phyloP scores from a whole-genome alignment of 2,797 vertebrate genomes.

The Rhynchotus rufescens region DNA sequence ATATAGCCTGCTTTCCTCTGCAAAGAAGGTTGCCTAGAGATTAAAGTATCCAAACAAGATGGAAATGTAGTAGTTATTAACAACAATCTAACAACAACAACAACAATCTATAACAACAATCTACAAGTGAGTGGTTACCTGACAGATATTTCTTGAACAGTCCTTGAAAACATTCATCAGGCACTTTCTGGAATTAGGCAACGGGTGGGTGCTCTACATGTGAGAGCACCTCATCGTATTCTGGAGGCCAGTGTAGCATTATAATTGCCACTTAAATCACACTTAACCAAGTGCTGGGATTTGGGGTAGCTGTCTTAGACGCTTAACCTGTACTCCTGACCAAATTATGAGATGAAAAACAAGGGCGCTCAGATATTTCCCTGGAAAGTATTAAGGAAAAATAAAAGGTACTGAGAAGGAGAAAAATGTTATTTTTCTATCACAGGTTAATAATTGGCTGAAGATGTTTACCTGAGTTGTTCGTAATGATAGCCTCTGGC shows the following conservation, averaged over 20 bases:
- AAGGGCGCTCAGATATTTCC: constrained; percentile 57
- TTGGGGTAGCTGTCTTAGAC: constrained; percentile 38
- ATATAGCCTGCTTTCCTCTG: not conserved
- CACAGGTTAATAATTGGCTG: constrained; percentile 54
- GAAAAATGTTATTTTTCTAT: constrained; percentile 42
- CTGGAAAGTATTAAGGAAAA: constrained; percentile 53
- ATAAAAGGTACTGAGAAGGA: constrained; percentile 38
- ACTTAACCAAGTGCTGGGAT: constrained; percentile 54
- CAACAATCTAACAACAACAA: too few species aligned
- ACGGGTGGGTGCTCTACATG: not conserved
- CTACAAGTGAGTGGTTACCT: not conserved
- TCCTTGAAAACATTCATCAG: constrained; percentile 38
- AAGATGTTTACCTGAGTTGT: constrained; percentile 51
- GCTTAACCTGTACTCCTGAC: constrained; percentile 47
- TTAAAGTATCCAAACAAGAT: not conserved
- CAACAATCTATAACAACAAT: too few species aligned
- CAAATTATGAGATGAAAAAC: constrained; percentile 48
- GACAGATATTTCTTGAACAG: not conserved
- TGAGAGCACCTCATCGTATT: constrained; percentile 4
- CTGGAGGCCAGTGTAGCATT: not conserved
- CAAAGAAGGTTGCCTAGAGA: not conserved
- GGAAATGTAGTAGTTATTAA: constrained; percentile 9
- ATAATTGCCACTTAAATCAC: constrained; percentile 68
- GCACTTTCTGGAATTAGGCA: constrained; percentile 22
- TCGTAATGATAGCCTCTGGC: constrained; percentile 63